These are phyloP conservation scores for Pelvicachromis taeniatus DNA, from an alignment of 2,113 vertebrate species.

Conservation along the genomic window DNA sequence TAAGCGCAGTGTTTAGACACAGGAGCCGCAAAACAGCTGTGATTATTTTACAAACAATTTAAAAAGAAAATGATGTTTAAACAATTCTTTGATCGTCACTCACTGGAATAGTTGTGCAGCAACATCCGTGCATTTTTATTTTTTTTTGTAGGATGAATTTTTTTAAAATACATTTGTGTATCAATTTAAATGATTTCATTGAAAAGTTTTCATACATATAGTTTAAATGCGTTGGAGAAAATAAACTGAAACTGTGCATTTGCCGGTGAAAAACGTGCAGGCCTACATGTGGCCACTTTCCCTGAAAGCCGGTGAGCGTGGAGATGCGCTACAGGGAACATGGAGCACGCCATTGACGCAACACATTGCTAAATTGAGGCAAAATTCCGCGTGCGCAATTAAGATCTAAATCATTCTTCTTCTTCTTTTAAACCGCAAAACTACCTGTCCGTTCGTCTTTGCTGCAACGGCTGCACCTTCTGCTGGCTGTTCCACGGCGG, in stretches of 20 bases:
- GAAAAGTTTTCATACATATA: background rate
- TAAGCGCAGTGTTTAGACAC: background rate
- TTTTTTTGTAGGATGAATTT: background rate
- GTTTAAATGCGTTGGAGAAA: background rate
- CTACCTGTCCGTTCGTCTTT: conserved; percentile 95
- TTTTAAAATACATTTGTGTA: background rate
- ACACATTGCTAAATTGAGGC: conserved; percentile 33
- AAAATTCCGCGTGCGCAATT: conserved; percentile 22
- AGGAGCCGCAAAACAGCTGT: background rate
- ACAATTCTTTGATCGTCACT: background rate
- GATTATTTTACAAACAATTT: background rate
- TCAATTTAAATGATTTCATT: background rate
- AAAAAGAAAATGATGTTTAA: background rate
- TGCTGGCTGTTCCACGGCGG: conserved; percentile 83
- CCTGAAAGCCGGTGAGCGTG: conserved; percentile 61
- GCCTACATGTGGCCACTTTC: conserved; percentile 68
- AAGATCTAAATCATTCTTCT: background rate
- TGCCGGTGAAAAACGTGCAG: background rate
- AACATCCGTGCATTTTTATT: background rate
- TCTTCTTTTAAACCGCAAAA: background rate
- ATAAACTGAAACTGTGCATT: background rate
- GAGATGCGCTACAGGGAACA: conserved; percentile 53
- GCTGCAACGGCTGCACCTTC: conserved; percentile 87
- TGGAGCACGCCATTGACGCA: conserved; percentile 62
- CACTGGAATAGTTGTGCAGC: background rate